Evolutionary conservation across 2,888 invertebrate genomes (phyloP).

Genomic region (Amitus sp.): DNA sequence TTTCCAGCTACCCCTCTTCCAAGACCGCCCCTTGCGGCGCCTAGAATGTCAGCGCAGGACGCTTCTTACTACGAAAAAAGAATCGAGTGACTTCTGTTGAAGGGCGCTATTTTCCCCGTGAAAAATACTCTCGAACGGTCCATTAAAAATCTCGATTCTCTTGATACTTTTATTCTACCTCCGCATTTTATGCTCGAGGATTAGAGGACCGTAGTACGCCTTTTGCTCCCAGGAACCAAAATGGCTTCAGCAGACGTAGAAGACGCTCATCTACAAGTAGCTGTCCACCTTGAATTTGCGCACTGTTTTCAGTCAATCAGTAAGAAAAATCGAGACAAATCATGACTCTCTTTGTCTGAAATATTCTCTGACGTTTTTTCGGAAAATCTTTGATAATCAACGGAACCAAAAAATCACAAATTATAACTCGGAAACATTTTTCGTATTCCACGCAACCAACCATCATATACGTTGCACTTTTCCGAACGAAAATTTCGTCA

Average conservation of each 20-base stretch:
- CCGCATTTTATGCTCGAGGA: constrained; percentile 20
- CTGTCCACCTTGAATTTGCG: constrained; percentile 10
- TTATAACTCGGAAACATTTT: no score
- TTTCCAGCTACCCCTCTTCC: constrained; percentile 1
- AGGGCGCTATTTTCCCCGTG: constrained; percentile 4
- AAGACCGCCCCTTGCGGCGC: neutral
- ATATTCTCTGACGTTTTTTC: no score
- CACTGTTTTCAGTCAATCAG: no score
- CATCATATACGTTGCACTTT: no score
- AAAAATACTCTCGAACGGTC: constrained; percentile 7
- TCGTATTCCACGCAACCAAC: no score
- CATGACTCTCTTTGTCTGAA: no score
- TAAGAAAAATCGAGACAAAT: no score
- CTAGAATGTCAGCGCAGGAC: no score
- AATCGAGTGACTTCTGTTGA: constrained; percentile 3
- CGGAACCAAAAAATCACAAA: no score
- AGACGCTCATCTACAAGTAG: constrained; percentile 3
- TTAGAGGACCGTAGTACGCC: constrained; percentile 16
- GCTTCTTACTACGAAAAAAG: constrained; percentile 11
- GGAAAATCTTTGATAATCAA: no score
- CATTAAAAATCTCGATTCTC: constrained; percentile 17
- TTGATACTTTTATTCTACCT: constrained; percentile 11
- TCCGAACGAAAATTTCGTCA: no score
- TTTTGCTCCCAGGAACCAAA: constrained; percentile 13
- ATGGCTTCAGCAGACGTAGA: constrained; percentile 14